Evolutionary conservation across 1,140 invertebrate genomes (phyloP).

Genomic region (Dendrolimus punctatus): DNA sequence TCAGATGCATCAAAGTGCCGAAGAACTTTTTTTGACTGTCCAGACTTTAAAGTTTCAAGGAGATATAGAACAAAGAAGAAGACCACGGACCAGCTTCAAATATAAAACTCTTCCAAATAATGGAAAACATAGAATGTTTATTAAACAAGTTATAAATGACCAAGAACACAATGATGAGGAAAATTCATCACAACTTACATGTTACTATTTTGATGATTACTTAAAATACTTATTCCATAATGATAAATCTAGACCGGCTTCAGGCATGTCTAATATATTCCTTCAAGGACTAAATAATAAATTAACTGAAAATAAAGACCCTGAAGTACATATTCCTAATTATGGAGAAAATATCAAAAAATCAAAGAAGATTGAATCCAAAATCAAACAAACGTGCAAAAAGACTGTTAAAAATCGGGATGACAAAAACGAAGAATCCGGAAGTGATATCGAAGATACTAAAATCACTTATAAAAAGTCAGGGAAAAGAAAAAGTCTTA

Average conservation of each 20-base stretch:
- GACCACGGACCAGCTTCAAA: constrained; percentile 50
- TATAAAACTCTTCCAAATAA: constrained; percentile 35
- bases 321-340: constrained; percentile 26
- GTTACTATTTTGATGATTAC: constrained; percentile 54
- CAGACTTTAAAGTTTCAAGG: constrained; percentile 57
- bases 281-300: constrained; percentile 15
- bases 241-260: constrained; percentile 36
- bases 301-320: constrained; percentile 4
- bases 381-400: constrained; percentile 16
- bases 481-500: constrained; percentile 62
- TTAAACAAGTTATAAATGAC: constrained; percentile 46
- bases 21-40: constrained; percentile 44
- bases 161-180: constrained; percentile 24
- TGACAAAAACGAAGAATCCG: constrained; percentile 11
- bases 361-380: constrained; percentile 13
- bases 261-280: constrained; percentile 38
- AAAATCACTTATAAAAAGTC: constrained; percentile 49
- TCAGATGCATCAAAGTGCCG: constrained; percentile 12
- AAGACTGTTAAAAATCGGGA: constrained; percentile 7
- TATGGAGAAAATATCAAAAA: constrained; percentile 16
- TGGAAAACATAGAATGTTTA: constrained; percentile 55
- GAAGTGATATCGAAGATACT: constrained; percentile 23
- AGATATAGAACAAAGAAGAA: constrained; percentile 31
- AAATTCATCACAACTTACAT: constrained; percentile 34
- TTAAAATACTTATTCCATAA: constrained; percentile 42